Percentiles rank a stretch among this genome's conserved stretches.
Conservation (phyloP, 2,888 invertebrate species). For the Pardosa pseudoannulata region DNA sequence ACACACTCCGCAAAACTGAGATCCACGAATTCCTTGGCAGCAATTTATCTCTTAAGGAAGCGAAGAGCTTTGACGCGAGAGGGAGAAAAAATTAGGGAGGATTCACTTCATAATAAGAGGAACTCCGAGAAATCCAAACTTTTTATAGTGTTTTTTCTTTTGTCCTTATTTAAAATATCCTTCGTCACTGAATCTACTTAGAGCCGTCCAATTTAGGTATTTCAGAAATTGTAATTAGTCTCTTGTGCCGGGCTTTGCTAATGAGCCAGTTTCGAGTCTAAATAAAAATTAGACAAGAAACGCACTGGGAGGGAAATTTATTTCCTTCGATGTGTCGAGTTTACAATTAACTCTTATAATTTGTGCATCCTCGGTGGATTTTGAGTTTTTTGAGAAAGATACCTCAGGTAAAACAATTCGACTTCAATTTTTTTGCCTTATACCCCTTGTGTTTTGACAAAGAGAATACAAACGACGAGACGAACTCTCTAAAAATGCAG, state of each 20-base stretch:
- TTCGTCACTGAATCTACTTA: background rate
- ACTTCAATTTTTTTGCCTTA: no score
- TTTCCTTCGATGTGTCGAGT: slow-evolving; percentile 20
- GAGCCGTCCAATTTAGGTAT: background rate
- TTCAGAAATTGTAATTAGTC: background rate
- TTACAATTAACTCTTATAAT: slow-evolving; percentile 51
- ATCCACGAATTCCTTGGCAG: background rate
- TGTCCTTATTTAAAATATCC: background rate
- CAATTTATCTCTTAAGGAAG: background rate
- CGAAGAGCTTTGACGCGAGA: no score
- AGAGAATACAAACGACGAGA: no score
- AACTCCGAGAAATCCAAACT: background rate
- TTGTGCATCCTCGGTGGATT: slow-evolving; percentile 30
- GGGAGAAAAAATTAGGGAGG: background rate
- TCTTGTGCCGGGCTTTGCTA: background rate
- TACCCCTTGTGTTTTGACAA: no score
- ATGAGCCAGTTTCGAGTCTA: background rate
- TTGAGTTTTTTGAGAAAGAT: background rate
- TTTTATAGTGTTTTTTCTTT: background rate
- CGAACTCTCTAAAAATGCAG: no score
- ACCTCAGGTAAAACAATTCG: no score
- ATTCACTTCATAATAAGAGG: background rate
- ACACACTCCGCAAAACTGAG: background rate
- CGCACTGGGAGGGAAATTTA: background rate
- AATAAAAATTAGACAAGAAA: background rate